Percentiles rank a stretch among this genome's conserved stretches.
Conservation (phyloP, 2,888 invertebrate species). For the Neoitamus cyanurus region DNA sequence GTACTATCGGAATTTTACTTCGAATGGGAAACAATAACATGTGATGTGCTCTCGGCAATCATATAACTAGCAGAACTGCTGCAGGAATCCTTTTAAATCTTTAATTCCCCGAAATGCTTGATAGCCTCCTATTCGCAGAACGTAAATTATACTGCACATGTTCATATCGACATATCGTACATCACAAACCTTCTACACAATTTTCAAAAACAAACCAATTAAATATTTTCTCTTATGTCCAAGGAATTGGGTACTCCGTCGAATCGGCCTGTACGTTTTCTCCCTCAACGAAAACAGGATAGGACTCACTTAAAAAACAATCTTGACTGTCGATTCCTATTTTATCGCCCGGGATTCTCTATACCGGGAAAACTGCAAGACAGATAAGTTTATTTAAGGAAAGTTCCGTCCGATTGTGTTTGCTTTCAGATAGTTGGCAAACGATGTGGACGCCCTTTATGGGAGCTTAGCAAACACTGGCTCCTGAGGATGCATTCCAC, state of each 20-base stretch:
- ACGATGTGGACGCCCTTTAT: constrained; percentile 13
- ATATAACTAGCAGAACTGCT: neutral
- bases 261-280: neutral
- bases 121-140: neutral
- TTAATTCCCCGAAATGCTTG: neutral
- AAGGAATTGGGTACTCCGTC: neutral
- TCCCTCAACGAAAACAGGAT: neutral
- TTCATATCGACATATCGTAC: neutral
- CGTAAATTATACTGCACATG: neutral
- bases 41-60: neutral
- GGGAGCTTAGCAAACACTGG: neutral
- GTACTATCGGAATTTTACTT: neutral
- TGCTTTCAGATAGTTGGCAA: constrained; percentile 14
- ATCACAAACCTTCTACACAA: neutral
- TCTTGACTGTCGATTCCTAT: constrained; percentile 12
- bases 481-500: neutral
- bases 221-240: neutral
- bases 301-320: constrained; percentile 7
- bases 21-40: neutral
- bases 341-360: neutral
- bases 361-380: constrained; percentile 21
- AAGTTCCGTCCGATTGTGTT: constrained; percentile 22
- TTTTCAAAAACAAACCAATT: neutral
- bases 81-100: neutral
- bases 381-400: constrained; percentile 22